phyloP scores from a whole-genome alignment of 1,140 invertebrate species.

The Megathymus violae region DNA sequence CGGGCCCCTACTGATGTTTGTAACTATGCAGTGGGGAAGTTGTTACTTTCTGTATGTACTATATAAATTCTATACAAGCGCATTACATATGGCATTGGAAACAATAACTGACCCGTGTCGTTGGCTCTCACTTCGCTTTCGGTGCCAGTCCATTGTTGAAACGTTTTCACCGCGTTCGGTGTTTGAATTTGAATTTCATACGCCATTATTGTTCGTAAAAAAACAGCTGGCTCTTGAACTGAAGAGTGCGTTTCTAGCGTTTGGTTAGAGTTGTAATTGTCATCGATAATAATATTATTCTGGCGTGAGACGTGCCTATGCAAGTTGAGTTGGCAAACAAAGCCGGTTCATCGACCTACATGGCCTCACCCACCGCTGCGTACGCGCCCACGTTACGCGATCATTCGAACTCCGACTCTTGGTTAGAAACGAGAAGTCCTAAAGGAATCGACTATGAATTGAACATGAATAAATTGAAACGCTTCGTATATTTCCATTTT shows the following conservation, averaged over 20 bases:
- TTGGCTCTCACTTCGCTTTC: constrained; percentile 62
- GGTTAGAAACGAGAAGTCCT: constrained; percentile 15
- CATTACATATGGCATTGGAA: constrained; percentile 40
- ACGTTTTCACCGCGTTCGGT: constrained; percentile 53
- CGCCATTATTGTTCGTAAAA: constrained; percentile 32
- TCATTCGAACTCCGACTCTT: constrained; percentile 41
- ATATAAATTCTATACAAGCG: background rate
- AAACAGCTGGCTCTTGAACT: constrained; percentile 2
- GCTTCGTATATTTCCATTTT: constrained; percentile 3
- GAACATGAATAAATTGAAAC: background rate
- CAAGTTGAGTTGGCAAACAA: constrained; percentile 82
- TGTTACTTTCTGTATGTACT: no score
- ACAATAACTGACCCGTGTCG: constrained; percentile 53
- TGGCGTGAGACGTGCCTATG: constrained; percentile 56
- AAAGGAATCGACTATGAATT: constrained; percentile 16
- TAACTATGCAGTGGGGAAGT: constrained; percentile 12
- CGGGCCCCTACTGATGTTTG: no score
- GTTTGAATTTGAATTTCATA: constrained; percentile 43
- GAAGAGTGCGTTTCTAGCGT: background rate
- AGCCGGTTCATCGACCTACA: constrained; percentile 77
- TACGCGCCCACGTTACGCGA: constrained; percentile 72
- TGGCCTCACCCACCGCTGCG: constrained; percentile 72
- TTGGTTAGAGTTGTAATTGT: constrained; percentile 43
- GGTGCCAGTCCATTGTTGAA: constrained; percentile 57
- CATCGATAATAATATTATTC: constrained; percentile 69